Evolutionary conservation across 2,888 invertebrate genomes (phyloP).

Genomic region (Nebria salina): DNA sequence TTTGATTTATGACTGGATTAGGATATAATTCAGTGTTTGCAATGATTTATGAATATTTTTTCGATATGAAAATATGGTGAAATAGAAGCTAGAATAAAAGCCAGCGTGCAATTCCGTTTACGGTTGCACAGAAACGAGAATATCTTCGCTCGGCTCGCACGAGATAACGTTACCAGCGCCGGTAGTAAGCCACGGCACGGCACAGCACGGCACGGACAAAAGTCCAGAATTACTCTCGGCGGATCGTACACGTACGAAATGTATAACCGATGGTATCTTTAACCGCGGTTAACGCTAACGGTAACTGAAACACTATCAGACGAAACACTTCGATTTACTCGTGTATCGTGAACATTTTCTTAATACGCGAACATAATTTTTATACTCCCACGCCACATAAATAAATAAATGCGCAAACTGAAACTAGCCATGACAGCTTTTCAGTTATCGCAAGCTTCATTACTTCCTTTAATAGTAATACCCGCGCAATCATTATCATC

Average conservation of each 20-base stretch:
- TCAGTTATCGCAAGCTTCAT: too few species aligned
- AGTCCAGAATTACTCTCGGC: slow-evolving; percentile 37
- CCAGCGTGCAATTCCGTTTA: too few species aligned
- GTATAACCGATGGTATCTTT: slow-evolving; percentile 39
- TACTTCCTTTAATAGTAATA: too few species aligned
- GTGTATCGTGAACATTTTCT: not conserved
- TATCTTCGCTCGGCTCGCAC: not conserved
- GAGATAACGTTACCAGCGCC: slow-evolving; percentile 27
- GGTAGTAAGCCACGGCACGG: slow-evolving; percentile 9
- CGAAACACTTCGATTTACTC: not conserved
- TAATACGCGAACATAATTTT: not conserved
- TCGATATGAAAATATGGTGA: too few species aligned
- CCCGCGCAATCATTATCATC: too few species aligned
- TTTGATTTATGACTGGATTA: too few species aligned
- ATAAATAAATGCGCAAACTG: too few species aligned
- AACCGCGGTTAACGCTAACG: not conserved
- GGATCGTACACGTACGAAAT: slow-evolving; percentile 34
- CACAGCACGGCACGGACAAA: slow-evolving; percentile 30
- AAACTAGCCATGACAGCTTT: too few species aligned
- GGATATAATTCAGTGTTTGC: too few species aligned
- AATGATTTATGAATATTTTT: too few species aligned
- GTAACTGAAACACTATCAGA: not conserved
- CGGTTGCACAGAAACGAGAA: not conserved
- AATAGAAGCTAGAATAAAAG: too few species aligned
- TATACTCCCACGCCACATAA: not conserved